Evolutionary conservation across 2,797 vertebrate species (phyloP).

Genomic region (Leptatherina wallacei): DNA sequence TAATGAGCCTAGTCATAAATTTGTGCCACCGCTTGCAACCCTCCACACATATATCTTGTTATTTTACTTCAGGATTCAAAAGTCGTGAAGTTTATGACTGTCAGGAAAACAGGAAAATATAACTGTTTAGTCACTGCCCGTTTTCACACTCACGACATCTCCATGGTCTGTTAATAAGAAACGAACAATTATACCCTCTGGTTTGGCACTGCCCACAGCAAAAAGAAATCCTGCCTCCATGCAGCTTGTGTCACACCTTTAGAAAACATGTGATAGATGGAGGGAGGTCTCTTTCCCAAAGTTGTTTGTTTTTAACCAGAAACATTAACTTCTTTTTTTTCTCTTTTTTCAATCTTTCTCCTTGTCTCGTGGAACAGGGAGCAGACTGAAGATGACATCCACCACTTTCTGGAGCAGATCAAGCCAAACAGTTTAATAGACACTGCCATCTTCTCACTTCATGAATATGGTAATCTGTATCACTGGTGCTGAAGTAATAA

Average conservation of each 20-base stretch:
- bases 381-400: conserved; percentile 85
- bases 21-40: conserved; percentile 58
- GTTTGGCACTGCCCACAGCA: conserved; percentile 5
- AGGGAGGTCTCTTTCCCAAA: background rate
- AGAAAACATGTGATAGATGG: background rate
- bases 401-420: conserved; percentile 81
- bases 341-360: background rate
- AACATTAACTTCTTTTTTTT: background rate
- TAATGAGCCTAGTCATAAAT: conserved; percentile 76
- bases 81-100: conserved; percentile 20
- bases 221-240: background rate
- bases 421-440: conserved; percentile 71
- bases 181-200: conserved; percentile 24
- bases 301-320: background rate
- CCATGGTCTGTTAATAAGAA: conserved; percentile 18
- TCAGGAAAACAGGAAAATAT: conserved; percentile 13
- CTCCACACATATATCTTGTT: conserved; percentile 50
- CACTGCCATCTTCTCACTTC: conserved; percentile 80
- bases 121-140: conserved; percentile 24
- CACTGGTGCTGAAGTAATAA: background rate
- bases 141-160: conserved; percentile 24
- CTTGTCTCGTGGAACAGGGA: conserved; percentile 78
- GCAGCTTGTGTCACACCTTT: conserved; percentile 7
- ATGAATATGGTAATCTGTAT: conserved; percentile 81
- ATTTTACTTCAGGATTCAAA: conserved; percentile 57